Evolutionary conservation across 2,113 vertebrate genomes (phyloP).

Genomic region (Pseudorasbora parva): DNA sequence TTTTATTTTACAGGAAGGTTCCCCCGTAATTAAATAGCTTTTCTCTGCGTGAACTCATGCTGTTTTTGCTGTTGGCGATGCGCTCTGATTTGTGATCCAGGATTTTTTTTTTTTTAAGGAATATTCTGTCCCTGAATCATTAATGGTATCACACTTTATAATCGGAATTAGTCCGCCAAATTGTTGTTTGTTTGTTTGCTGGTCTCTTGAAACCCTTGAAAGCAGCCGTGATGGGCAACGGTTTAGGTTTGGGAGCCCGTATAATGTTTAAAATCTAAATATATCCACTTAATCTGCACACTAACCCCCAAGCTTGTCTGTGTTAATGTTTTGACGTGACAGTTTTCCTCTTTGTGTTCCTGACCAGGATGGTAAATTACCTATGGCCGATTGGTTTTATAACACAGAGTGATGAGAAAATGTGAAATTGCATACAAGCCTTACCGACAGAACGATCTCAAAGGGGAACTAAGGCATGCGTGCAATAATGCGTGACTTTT

Average conservation of each 20-base stretch:
- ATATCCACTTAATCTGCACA: slow-evolving; percentile 48
- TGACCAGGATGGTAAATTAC: slow-evolving; percentile 31
- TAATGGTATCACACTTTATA: background rate
- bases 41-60: background rate
- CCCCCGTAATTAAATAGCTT: background rate
- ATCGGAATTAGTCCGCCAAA: slow-evolving; percentile 24
- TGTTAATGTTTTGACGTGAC: slow-evolving; percentile 28
- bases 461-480: slow-evolving; percentile 7
- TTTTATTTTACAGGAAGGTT: background rate
- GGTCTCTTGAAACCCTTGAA: slow-evolving; percentile 28
- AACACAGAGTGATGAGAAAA: slow-evolving; percentile 15
- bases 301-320: slow-evolving; percentile 36
- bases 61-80: background rate
- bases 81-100: background rate
- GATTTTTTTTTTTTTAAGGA: slow-evolving; percentile 24
- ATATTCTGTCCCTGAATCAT: background rate
- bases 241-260: slow-evolving; percentile 5
- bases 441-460: slow-evolving; percentile 27
- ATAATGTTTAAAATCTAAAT: slow-evolving; percentile 44
- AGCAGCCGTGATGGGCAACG: slow-evolving; percentile 22
- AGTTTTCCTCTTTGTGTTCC: slow-evolving; percentile 21
- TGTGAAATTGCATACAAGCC: slow-evolving; percentile 37
- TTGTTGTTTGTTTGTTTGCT: slow-evolving; percentile 1
- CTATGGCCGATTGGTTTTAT: slow-evolving; percentile 47
- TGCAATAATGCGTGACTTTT: background rate